Percentiles rank a stretch among this genome's conserved stretches.
Conservation (phyloP, 2,113 vertebrate genomes). For the Plotosus lineatus region DNA sequence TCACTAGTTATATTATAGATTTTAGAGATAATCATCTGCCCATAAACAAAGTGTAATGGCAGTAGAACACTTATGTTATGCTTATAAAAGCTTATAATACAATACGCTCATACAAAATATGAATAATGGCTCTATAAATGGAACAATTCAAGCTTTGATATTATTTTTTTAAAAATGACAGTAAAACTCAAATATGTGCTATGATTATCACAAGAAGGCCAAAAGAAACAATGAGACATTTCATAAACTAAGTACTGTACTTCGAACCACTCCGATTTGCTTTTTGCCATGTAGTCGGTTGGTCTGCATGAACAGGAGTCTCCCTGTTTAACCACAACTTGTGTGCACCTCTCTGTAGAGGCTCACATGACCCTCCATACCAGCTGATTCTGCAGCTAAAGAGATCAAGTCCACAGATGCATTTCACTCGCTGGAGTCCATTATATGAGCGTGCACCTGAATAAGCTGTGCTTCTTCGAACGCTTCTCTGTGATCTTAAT, state of each 20-base stretch:
- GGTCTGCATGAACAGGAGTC: constrained; percentile 29
- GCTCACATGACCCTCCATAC: constrained; percentile 71
- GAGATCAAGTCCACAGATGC: constrained; percentile 68
- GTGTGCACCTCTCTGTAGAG: constrained; percentile 77
- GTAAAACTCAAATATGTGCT: constrained; percentile 12
- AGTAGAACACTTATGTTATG: constrained; percentile 37
- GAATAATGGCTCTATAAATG: constrained; percentile 14
- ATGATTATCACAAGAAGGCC: constrained; percentile 22
- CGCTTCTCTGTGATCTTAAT: constrained; percentile 95
- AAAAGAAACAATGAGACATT: constrained; percentile 17
- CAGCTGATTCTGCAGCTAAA: constrained; percentile 80
- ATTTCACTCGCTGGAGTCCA: constrained; percentile 49
- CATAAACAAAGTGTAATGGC: constrained; percentile 3
- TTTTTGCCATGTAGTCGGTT: constrained; percentile 11
- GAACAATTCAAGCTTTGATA: constrained; percentile 30
- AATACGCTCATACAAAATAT: constrained; percentile 25
- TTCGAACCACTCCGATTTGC: background rate
- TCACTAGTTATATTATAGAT: background rate
- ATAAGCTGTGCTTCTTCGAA: constrained; percentile 93
- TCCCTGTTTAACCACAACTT: constrained; percentile 56
- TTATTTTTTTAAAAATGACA: constrained; percentile 16
- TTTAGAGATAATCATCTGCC: constrained; percentile 19
- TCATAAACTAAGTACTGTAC: constrained; percentile 12
- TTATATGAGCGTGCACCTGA: constrained; percentile 91
- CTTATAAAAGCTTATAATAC: constrained; percentile 32